Base-by-base conservation (phyloP, 1,140 invertebrate genomes). In the Pogonomyrmex barbatus region DNA sequence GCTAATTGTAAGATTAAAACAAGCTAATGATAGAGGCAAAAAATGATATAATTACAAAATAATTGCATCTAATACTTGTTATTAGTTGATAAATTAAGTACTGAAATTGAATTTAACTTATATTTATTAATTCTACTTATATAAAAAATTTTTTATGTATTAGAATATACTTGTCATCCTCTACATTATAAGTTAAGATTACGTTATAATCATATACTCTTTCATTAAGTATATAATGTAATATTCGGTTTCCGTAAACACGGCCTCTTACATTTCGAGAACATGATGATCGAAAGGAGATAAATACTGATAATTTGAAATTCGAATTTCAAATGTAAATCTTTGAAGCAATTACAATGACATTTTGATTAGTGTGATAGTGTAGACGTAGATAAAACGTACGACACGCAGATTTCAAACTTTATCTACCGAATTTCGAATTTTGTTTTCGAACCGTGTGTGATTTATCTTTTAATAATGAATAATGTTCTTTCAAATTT, bases 401-500 rank as follows among this genome's bases (percentile, higher is more conserved):
- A 71, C 14, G 30, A 36, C 54, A 4, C 6, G 4, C 17, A 39
- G 4, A 30, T 56, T 73, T 56, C 17, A 39, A 73, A n/a, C 50
- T 73, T 73, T 33, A 70, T 42, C 12, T 50, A 14, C 24, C 24
- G n/a, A 5, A 71, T 14, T 36, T 1, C 30, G 17, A 52, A 24
- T 56, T 8, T 73, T 8, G 8, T 71, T 54, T 54, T 39, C 8
- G 36, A 65, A 1, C 1, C 52, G 1, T 24, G 39, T 30, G 9
- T 39, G 14, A 14, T 24, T 56, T 4, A 56, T 24, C 36, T 73
- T 73, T 12, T 39, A 24, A 9, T 73, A 14, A 73, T 39, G 56
- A 73, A 56, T 54, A 36, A 39, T 54, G 14, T 39, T 73, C 52
- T 33, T 73, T 73, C 5, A 73, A 56, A 12, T 36, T 39, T 36